Evolutionary conservation across 2,113 vertebrate genomes (phyloP).

Genomic region (Pluvialis apricaria): DNA sequence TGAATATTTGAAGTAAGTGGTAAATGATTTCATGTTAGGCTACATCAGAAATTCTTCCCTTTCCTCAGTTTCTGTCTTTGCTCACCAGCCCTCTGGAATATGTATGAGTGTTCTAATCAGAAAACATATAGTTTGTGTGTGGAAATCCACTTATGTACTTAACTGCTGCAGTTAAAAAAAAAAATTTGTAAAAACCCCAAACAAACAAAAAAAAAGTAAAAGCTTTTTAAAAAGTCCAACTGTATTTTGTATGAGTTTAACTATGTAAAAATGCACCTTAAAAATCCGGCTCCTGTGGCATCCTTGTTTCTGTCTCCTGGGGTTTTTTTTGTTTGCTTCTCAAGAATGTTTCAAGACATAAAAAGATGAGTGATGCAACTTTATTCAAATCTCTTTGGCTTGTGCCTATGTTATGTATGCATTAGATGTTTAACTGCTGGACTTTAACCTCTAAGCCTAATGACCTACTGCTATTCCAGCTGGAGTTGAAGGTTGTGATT

Average conservation of each 20-base stretch:
- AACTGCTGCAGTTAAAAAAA: neutral
- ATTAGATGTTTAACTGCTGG: neutral
- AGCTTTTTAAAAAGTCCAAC: neutral
- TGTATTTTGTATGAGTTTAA: neutral
- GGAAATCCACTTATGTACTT: neutral
- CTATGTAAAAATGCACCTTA: neutral
- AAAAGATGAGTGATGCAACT: neutral
- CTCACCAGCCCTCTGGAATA: neutral
- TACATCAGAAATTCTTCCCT: neutral
- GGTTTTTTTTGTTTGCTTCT: neutral
- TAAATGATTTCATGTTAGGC: neutral
- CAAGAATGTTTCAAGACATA: neutral
- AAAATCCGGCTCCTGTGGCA: neutral
- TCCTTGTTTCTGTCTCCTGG: neutral
- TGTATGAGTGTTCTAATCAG: neutral
- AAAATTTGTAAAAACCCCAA: accelerated
- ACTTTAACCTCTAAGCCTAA: neutral
- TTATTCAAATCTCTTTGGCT: neutral
- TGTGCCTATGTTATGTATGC: neutral
- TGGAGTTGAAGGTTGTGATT: neutral
- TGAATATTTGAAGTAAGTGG: constrained; percentile 10
- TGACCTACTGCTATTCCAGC: neutral
- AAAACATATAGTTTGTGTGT: neutral
- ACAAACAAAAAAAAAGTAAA: neutral
- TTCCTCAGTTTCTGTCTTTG: neutral